Conservation (phyloP, 2,113 vertebrate species). For the Dissostichus mawsoni region DNA sequence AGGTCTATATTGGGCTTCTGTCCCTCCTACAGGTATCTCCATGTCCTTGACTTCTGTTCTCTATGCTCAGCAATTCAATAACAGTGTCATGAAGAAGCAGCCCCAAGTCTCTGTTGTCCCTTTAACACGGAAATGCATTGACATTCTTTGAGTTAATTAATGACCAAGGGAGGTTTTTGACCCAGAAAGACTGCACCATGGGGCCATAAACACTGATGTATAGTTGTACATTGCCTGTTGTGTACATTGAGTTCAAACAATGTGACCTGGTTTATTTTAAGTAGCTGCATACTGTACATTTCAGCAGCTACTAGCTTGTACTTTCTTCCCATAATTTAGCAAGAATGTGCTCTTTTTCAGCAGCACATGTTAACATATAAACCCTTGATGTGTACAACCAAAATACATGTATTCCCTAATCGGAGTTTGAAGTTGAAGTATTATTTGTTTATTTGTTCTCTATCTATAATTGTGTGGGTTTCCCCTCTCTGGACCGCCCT, state of each 20-base stretch:
- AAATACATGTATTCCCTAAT: background rate
- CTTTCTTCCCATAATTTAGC: background rate
- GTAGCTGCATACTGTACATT: background rate
- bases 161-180: constrained; percentile 51
- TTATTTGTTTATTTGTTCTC: background rate
- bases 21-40: constrained; percentile 41
- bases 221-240: constrained; percentile 5
- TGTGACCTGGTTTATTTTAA: constrained; percentile 8
- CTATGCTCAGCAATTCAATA: constrained; percentile 24
- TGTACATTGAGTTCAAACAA: constrained; percentile 12
- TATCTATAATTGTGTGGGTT: background rate
- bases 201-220: constrained; percentile 15
- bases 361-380: background rate
- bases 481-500: background rate
- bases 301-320: background rate
- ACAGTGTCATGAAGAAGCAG: constrained; percentile 35
- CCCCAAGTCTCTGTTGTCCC: constrained; percentile 49
- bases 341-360: background rate
- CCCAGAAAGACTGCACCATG: constrained; percentile 33
- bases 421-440: constrained; percentile 2
- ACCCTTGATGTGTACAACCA: background rate
- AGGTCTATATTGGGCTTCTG: constrained; percentile 54
- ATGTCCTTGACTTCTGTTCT: constrained; percentile 42
- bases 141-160: constrained; percentile 66
- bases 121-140: constrained; percentile 42